A percentile compares a stretch with the other conserved stretches of the same genome.
These are phyloP conservation scores for Sceloporus tristichus DNA, from an alignment of 2,113 vertebrate genomes.

Conservation along the genomic window DNA sequence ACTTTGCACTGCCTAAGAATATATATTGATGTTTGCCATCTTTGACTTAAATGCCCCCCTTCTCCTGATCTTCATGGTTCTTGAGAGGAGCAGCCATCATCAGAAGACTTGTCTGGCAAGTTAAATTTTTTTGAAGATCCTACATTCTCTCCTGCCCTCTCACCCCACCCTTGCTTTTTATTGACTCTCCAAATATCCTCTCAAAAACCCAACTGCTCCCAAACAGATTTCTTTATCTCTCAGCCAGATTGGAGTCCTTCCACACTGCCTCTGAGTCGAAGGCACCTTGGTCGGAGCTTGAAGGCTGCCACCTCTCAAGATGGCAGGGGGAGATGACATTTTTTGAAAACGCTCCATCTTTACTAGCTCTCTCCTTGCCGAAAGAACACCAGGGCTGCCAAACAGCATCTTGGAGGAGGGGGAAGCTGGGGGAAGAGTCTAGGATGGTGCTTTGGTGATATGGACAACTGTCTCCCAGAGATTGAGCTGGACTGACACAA, in stretches of 20 bases:
- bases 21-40: too few relatives aligned
- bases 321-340: conserved; percentile 60
- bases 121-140: conserved; percentile 62
- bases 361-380: conserved; percentile 64
- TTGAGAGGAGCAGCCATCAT: too few relatives aligned
- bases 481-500: conserved; percentile 69
- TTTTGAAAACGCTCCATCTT: conserved; percentile 42
- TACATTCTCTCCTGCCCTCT: conserved; percentile 5
- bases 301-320: conserved; percentile 68
- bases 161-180: not conserved
- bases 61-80: too few relatives aligned
- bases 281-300: conserved; percentile 50
- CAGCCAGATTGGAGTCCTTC: conserved; percentile 80
- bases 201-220: conserved; percentile 67
- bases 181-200: conserved; percentile 66
- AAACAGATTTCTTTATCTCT: conserved; percentile 79
- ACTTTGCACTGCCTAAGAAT: too few relatives aligned
- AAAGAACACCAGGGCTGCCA: conserved; percentile 43
- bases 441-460: conserved; percentile 75
- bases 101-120: conserved; percentile 35
- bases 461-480: conserved; percentile 64
- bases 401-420: conserved; percentile 23
- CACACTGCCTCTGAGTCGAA: conserved; percentile 69
- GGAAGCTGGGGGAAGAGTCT: conserved; percentile 18
- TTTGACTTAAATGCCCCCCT: too few relatives aligned